Conservation (phyloP, 2,797 vertebrate genomes). For the Jordanella pulchra region DNA sequence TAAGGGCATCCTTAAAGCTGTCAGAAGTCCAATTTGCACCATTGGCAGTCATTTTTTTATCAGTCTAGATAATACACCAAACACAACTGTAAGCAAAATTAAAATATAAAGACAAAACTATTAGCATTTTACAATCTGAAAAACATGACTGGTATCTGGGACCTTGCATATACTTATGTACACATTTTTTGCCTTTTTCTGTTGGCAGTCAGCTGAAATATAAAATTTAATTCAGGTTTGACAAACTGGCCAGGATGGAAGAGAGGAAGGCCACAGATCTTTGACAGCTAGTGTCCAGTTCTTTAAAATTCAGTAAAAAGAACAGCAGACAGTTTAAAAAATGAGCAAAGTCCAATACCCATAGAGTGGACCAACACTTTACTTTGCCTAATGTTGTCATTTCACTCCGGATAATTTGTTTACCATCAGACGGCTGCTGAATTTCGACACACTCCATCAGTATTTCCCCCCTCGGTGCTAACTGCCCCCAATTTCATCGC, state of each 20-base stretch:
- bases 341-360: conserved; percentile 32
- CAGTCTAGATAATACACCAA: neutral
- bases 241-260: conserved; percentile 25
- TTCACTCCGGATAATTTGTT: conserved; percentile 80
- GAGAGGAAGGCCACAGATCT: conserved; percentile 18
- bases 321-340: conserved; percentile 36
- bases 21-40: neutral
- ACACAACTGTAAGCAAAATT: conserved; percentile 1
- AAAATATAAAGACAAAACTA: neutral
- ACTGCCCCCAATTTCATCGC: conserved; percentile 70
- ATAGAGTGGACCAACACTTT: conserved; percentile 53
- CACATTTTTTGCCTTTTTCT: neutral
- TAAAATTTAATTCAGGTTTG: conserved; percentile 12
- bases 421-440: conserved; percentile 65
- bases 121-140: neutral
- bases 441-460: conserved; percentile 68
- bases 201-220: neutral
- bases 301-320: conserved; percentile 16
- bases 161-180: neutral
- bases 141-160: neutral
- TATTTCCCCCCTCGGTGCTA: conserved; percentile 69
- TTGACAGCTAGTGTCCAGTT: conserved; percentile 26
- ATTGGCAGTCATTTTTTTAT: neutral
- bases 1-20: neutral
- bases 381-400: conserved; percentile 68